Conservation (phyloP, 2,888 invertebrate genomes). For the Peribatodes rhomboidaria region DNA sequence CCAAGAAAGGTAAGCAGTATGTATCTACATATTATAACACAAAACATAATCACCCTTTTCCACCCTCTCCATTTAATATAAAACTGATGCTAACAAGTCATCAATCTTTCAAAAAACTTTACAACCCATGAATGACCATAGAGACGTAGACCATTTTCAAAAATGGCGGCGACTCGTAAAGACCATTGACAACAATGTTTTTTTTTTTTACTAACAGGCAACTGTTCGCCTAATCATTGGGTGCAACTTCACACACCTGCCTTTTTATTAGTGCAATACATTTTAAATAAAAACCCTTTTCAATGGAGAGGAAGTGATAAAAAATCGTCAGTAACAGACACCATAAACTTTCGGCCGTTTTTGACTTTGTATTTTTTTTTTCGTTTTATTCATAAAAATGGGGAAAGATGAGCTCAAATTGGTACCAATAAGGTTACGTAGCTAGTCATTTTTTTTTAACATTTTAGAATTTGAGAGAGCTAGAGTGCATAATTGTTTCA, state of each 20-base stretch:
- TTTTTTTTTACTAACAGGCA: constrained; percentile 43
- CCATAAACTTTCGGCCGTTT: constrained; percentile 63
- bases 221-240: constrained; percentile 78
- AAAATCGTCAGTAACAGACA: constrained; percentile 68
- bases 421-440: neutral
- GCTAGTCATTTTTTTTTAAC: too few relatives aligned
- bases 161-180: constrained; percentile 45
- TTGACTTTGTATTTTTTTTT: constrained; percentile 66
- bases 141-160: constrained; percentile 38
- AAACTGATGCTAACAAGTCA: constrained; percentile 32
- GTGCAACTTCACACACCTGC: constrained; percentile 80
- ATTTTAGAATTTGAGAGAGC: too few relatives aligned
- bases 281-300: constrained; percentile 60
- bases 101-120: constrained; percentile 42
- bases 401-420: constrained; percentile 37
- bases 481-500: too few relatives aligned
- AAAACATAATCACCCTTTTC: constrained; percentile 1
- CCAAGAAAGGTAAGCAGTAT: too few relatives aligned
- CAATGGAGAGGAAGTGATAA: constrained; percentile 81
- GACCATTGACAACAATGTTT: constrained; percentile 41
- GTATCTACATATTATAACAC: too few relatives aligned
- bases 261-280: constrained; percentile 75
- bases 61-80: constrained; percentile 10
- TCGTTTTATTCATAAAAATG: constrained; percentile 72
- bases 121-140: constrained; percentile 42